Percentiles rank a stretch among this genome's conserved stretches.
Conservation (phyloP, 2,888 invertebrate species). For the Melinaea marsaeus region DNA sequence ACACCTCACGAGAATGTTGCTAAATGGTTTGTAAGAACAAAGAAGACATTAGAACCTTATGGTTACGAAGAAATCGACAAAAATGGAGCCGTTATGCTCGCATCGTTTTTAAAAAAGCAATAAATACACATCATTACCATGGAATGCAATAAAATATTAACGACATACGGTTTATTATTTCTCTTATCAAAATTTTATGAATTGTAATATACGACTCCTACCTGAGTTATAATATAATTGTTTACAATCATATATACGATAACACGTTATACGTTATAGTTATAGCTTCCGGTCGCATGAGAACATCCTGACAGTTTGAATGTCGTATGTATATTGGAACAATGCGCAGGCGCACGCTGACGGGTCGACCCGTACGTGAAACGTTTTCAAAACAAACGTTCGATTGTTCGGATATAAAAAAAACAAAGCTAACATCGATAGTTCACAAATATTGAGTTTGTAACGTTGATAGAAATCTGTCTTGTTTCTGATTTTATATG, state of each 20-base stretch:
- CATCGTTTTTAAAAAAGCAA: constrained; percentile 70
- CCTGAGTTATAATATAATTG: constrained; percentile 9
- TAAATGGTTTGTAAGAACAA: constrained; percentile 82
- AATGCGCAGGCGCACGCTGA: constrained; percentile 55
- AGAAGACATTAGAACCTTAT: constrained; percentile 79
- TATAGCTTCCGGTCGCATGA: constrained; percentile 58
- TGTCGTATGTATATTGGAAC: constrained; percentile 56
- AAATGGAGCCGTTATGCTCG: constrained; percentile 76
- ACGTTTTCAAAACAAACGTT: constrained; percentile 71
- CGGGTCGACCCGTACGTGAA: constrained; percentile 48
- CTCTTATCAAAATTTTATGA: constrained; percentile 35
- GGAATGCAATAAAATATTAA: constrained; percentile 37
- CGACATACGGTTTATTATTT: constrained; percentile 38
- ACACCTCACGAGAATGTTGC: constrained; percentile 75
- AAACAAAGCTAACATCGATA: constrained; percentile 70
- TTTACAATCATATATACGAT: constrained; percentile 35
- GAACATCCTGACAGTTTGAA: constrained; percentile 49
- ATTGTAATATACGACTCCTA: too few relatives aligned
- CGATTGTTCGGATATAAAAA: constrained; percentile 70
- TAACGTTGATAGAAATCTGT: constrained; percentile 26
- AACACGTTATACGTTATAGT: constrained; percentile 41
- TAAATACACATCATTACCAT: constrained; percentile 31
- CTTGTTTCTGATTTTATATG: constrained; percentile 41
- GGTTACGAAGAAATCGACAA: constrained; percentile 84
- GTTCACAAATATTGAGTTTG: constrained; percentile 61